Evolutionary conservation across 1,140 invertebrate genomes (phyloP), one percentile per base, ranked within the genome.

Genomic region (Drosophila quadrilineata): DNA sequence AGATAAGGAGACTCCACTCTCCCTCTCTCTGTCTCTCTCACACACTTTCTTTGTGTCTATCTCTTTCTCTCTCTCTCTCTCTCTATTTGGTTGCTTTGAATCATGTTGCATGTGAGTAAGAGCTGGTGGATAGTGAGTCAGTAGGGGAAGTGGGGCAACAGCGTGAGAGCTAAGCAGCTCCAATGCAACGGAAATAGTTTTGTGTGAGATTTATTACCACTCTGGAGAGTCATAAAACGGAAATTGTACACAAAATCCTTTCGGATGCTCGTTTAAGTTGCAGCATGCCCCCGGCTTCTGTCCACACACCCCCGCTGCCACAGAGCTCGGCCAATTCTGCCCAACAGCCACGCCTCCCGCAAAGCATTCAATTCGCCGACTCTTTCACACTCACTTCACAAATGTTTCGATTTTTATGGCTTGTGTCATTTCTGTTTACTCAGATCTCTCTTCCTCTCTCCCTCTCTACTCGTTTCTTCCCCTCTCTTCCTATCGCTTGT

Each of bases 171-270:
- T 71, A 71, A 82, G 79, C 79, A 84, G 79, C 79, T 82, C 79
- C 72, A 86, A 86, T 84, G 74, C 84, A 87, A 87, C 84, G 85
- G 84, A 87, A 87, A 87, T 87, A 87, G 84, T 87, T 87, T 87
- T 84, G 84, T 87, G 84, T 87, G 84, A 87, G 84, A 87, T 87
- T 87, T 87, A 87, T 87, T 87, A 87, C 84, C 74, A 87, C 84
- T 87, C 84, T 87, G 68, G 84, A 87, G 84, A 87, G 84, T 87
- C 84, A 87, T 87, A 87, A 87, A 87, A 87, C 85, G 84, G 84
- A 87, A 87, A 87, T 87, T 87, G 84, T 87, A 87, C 84, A 87
- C 84, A 87, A 87, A 87, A 87, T 87, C 85, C 84, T 84, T 84
- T 87, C 84, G 84, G 79, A 85, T 85, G 79, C 79, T 79, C 79